Base-by-base conservation (phyloP, 2,888 invertebrate genomes). In the Microchrysa polita region DNA sequence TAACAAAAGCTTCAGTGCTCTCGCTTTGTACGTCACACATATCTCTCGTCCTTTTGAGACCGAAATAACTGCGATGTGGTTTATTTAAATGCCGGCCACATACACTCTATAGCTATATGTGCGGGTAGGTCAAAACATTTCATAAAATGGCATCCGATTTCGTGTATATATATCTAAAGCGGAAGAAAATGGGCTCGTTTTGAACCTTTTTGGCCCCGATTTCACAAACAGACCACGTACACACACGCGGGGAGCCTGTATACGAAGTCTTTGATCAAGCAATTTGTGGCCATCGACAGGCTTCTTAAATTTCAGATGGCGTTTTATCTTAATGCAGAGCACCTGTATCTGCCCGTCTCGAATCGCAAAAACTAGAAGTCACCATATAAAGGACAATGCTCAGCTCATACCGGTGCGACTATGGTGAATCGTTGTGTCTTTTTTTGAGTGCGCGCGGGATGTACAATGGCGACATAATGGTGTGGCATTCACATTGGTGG, bases 221-320 rank as follows among this genome's bases (percentile, higher is more conserved):
- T 57, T 42, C 14, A 40, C 40, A 69, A 69, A 40, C 69, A 69
- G 34, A 69, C 57, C 69, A 69, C 69, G 69, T 69, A 67, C 69
- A 57, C 22, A 57, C 4, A 69, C 55, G 40, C 48, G 18, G 40
- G n/a, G n/a, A n/a, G n/a, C n/a, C n/a, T n/a, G n/a, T n/a, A n/a
- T n/a, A n/a, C 55, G 22, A 57, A 55, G 69, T 57, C 34, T 69
- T 69, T 52, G 69, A 69, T 69, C 69, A 69, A 57, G 69, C 69
- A 69, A 69, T 69, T 69, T 69, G 69, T 69, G 69, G 69, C 69
- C 52, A 55, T 69, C 69, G 69, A 23, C 55, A 52, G 69, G 57
- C 69, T 69, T 57, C 57, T 69, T 69, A 69, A 57, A 57, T 69
- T 69, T 40, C 69, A 69, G 55, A 69, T 34, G 57, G 40, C 57